Evolutionary conservation across 2,888 invertebrate genomes (phyloP).

Genomic region (Galerucella pusilla): DNA sequence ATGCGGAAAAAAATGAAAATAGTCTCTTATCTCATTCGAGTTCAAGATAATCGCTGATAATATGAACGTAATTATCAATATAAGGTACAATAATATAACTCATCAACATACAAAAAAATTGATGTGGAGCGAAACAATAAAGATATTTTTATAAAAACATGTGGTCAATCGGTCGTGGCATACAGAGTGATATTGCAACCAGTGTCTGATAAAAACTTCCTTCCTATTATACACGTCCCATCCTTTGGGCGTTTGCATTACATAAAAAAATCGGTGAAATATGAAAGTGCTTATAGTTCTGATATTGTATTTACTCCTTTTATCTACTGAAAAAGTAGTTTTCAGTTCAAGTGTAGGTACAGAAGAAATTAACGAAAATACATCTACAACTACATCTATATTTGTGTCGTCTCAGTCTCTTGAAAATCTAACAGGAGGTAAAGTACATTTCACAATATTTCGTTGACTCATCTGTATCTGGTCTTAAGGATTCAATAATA

Average conservation of each 20-base stretch:
- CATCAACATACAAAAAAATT: constrained; percentile 16
- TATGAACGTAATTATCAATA: constrained; percentile 9
- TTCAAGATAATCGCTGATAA: constrained; percentile 32
- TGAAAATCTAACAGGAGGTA: too few species aligned
- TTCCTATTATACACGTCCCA: constrained; percentile 11
- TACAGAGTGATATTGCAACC: constrained; percentile 36
- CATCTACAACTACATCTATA: too few species aligned
- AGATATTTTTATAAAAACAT: constrained; percentile 17
- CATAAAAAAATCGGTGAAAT: constrained; percentile 6
- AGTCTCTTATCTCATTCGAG: constrained; percentile 19
- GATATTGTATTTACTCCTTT: not conserved
- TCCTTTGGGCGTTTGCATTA: not conserved
- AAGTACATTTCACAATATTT: too few species aligned
- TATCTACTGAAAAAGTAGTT: not conserved
- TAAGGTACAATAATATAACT: constrained; percentile 22
- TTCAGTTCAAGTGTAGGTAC: not conserved
- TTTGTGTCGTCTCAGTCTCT: too few species aligned
- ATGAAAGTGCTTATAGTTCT: constrained; percentile 32
- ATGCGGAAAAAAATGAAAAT: constrained; percentile 1
- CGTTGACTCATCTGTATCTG: too few species aligned
- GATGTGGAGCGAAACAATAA: not conserved
- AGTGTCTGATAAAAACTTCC: constrained; percentile 44
- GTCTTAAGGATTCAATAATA: too few species aligned
- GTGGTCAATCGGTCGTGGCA: constrained; percentile 33
- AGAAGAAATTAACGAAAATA: too few species aligned